Base-by-base conservation (phyloP, 2,888 invertebrate species). In the Drosophila testacea region DNA sequence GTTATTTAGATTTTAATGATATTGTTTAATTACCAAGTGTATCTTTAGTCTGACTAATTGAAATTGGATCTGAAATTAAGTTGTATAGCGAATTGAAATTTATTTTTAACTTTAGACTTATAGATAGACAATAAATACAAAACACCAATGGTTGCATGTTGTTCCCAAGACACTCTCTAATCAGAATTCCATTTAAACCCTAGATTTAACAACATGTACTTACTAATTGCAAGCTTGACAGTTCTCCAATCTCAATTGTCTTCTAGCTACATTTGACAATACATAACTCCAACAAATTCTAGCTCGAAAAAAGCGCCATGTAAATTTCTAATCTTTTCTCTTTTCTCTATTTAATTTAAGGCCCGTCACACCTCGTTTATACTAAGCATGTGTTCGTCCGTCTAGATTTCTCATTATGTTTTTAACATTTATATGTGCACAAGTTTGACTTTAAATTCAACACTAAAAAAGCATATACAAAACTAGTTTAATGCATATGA, bases 361-460 rank as follows among this genome's bases (percentile, higher is more conserved):
- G 44, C 48, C 41, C 10, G 30, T 30, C 48, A 63, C 34, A 54
- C 61, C 46, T 16, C 10, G 41, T 36, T 30, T 54, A 42, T n/a
- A 55, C 32, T 7, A 9, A 30, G 62, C 55, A 41, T 55, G 34
- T 62, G 47, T 51, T 22, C 4, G 39, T 52, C 28, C 41, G 42
- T 63, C 41, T 56, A 47, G 62, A 54, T 54, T 69, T 62, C 41
- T 57, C 67, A 51, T 69, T 73, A 86, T 83, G 81, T 88, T 84
- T 88, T 78, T 47, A 83, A 84, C 83, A 83, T 83, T 83, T 83
- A 83, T 83, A 88, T 83, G 88, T 83, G 83, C 83, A 83, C 88
- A 88, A 83, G 83, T 88, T 82, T 85, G 83, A 83, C 88, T 83
- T 83, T 77, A 88, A 79, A 78, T 88, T 85, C 80, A 80, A 88